Evolutionary conservation across 2,113 vertebrate genomes (phyloP), one percentile per base, ranked within the genome.

Genomic region (Amphiprion percula): DNA sequence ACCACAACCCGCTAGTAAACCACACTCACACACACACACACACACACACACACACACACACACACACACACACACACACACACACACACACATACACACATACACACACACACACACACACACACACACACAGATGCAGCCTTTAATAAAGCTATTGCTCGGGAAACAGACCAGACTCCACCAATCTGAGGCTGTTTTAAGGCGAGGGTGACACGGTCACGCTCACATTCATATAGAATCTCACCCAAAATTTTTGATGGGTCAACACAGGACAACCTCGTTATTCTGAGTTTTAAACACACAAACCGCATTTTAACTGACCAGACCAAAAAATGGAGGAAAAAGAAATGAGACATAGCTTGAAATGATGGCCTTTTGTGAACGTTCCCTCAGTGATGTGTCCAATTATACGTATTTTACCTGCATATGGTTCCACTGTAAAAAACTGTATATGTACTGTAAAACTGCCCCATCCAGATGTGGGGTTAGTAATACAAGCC

Each of bases 71-170:
- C 63, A 56, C 74, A 74, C 73, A 72, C 58, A 68, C 72, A 83
- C 67, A 84, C 88, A 58, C 52, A 52, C 80, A 53, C 56, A 61
- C 79, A 39, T 76, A 60, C 80, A 53, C 56, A 61, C 79, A 39
- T 76, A 60, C 90, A 83, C 80, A 86, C 80, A 61, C 80, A 53
- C 56, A 61, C 79, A 39, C 79, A 60, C 88, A 58, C 52, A 52
- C 63, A 56, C 74, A 74, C 73, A 72, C 58, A 68, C 72, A 83
- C 67, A 84, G 59, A 88, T 14, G 49, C 82, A 88, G 67, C 60
- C 82, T 93, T 92, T 92, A 91, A 93, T 93, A 92, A 90, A 91
- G 88, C 84, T 69, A 86, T 93, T 86, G 79, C 79, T 61, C 1
- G 50, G 80, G 87, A 90, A 89, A 88, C 77, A 89, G 84, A 85